phyloP scores from a whole-genome alignment of 2,113 vertebrate species.

The Bufo gargarizans region DNA sequence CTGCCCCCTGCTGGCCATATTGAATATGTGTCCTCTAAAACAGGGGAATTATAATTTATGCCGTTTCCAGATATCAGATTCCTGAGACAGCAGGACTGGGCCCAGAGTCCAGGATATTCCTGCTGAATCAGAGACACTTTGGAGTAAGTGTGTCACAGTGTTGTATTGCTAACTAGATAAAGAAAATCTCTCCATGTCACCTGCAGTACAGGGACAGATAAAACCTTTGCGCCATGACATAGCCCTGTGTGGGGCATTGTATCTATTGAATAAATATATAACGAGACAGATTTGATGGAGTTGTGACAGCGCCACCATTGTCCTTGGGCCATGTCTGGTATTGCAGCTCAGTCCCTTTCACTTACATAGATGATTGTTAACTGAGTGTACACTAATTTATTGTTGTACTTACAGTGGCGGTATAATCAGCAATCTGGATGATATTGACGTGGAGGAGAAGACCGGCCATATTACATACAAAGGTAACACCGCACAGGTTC shows the following conservation, averaged over 20 bases:
- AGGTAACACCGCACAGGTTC: neutral
- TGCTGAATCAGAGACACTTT: too few relatives aligned
- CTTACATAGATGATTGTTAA: neutral
- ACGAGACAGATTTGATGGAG: too few relatives aligned
- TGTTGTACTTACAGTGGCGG: neutral
- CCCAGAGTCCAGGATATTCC: too few relatives aligned
- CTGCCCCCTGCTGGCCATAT: neutral
- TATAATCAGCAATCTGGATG: neutral
- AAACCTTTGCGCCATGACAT: too few relatives aligned
- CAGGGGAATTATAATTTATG: neutral
- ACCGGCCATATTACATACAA: neutral
- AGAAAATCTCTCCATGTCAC: too few relatives aligned
- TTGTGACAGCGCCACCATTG: neutral
- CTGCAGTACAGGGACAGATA: too few relatives aligned
- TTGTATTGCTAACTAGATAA: too few relatives aligned
- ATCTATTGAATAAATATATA: too few relatives aligned
- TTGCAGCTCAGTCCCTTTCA: neutral
- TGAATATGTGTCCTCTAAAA: neutral
- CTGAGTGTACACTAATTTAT: neutral
- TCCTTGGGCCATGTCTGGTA: neutral
- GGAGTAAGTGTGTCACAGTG: too few relatives aligned
- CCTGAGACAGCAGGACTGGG: too few relatives aligned
- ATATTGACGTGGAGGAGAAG: neutral
- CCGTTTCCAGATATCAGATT: neutral
- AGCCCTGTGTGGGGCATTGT: too few relatives aligned